Evolutionary conservation across 1,140 invertebrate genomes (phyloP).

Genomic region (Drosophila insularis): DNA sequence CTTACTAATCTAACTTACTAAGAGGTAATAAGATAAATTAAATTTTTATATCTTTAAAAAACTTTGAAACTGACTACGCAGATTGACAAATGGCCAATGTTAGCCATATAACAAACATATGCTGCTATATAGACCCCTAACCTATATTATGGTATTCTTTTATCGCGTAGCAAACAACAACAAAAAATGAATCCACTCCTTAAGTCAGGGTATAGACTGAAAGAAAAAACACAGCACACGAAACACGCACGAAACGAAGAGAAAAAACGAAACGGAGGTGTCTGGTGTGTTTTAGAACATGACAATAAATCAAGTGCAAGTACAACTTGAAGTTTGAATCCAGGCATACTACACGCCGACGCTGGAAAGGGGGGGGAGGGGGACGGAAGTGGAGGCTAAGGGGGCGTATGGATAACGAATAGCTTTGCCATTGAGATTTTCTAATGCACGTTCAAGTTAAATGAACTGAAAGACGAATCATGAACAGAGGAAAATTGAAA

Average conservation of each 20-base stretch:
- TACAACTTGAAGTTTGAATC: constrained; percentile 31
- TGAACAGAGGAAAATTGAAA: constrained; percentile 1
- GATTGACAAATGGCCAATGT: no score
- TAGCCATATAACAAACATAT: no score
- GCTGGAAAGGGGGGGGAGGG: constrained; percentile 15
- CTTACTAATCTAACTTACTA: no score
- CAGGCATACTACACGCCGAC: not conserved
- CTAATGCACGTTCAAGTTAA: constrained; percentile 45
- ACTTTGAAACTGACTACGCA: no score
- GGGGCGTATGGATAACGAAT: not conserved
- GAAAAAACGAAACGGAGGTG: constrained; percentile 62
- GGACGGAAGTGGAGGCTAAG: no score
- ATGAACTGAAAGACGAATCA: constrained; percentile 32
- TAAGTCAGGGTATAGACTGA: constrained; percentile 18
- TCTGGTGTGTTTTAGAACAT: constrained; percentile 61
- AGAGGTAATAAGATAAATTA: no score
- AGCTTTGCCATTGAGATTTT: constrained; percentile 39
- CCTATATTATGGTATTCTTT: no score
- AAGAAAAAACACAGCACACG: constrained; percentile 35
- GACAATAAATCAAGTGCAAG: constrained; percentile 68
- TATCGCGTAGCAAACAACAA: not conserved
- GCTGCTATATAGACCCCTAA: no score
- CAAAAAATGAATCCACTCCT: not conserved
- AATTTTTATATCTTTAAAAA: no score
- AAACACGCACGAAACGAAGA: constrained; percentile 59